Conservation (phyloP, 2,797 vertebrate species). For the Anolis apletophallus region DNA sequence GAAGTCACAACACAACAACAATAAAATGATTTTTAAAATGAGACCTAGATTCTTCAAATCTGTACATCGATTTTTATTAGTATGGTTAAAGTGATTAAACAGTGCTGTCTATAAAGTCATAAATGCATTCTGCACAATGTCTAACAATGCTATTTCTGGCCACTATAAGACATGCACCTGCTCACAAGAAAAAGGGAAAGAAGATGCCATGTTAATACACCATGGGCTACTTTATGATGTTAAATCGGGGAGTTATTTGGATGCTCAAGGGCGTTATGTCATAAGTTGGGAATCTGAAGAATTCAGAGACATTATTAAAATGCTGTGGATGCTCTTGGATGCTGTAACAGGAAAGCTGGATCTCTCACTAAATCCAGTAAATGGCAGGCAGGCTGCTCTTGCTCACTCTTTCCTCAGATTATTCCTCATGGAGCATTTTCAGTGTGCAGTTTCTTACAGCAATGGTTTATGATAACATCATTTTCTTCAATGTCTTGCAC, state of each 20-base stretch:
- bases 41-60: slow-evolving; percentile 1
- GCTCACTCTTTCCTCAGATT: slow-evolving; percentile 19
- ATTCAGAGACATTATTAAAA: slow-evolving; percentile 37
- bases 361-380: slow-evolving; percentile 33
- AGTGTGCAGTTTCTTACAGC: slow-evolving; percentile 21
- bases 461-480: neutral
- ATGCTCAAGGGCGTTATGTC: neutral
- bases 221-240: neutral
- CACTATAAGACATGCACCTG: slow-evolving; percentile 13
- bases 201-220: slow-evolving; percentile 18
- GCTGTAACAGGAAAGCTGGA: slow-evolving; percentile 3
- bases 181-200: slow-evolving; percentile 13
- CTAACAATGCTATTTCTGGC: slow-evolving; percentile 34
- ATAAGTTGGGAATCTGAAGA: slow-evolving; percentile 42
- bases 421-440: neutral
- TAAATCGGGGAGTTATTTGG: slow-evolving; percentile 37
- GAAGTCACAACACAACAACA: too few species aligned
- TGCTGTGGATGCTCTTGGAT: slow-evolving; percentile 9
- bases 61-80: slow-evolving; percentile 13
- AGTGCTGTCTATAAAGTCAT: neutral
- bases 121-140: slow-evolving; percentile 13
- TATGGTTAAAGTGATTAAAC: slow-evolving; percentile 4
- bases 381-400: neutral
- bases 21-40: neutral
- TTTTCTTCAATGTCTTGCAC: neutral